These are phyloP conservation scores for Rhabdomys pumilio DNA, from an alignment of 2,797 vertebrate genomes.

Conservation along the genomic window DNA sequence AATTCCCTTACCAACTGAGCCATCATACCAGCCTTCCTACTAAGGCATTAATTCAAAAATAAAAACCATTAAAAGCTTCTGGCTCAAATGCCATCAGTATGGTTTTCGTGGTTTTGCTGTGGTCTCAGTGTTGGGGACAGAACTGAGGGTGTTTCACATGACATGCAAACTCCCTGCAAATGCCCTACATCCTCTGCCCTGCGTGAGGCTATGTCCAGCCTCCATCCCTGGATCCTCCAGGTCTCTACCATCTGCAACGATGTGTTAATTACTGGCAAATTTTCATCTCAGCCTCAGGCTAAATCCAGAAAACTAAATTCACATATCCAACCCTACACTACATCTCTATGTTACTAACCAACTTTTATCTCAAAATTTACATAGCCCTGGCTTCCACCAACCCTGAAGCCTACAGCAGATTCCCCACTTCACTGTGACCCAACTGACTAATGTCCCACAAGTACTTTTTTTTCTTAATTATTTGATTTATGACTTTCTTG, in stretches of 20 bases:
- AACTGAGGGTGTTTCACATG: not conserved
- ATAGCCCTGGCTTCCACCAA: not conserved
- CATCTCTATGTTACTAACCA: not conserved
- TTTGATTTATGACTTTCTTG: not conserved
- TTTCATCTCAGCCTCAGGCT: not conserved
- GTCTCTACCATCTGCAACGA: not conserved
- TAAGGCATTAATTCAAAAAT: constrained; percentile 4
- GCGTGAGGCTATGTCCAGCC: not conserved
- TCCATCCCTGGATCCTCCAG: not conserved
- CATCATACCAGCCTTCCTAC: not conserved
- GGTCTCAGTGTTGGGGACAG: not conserved
- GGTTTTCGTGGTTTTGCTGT: not conserved
- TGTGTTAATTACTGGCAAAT: not conserved
- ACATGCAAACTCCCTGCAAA: too few relatives aligned
- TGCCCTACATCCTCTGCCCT: not conserved
- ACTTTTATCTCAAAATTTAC: constrained; percentile 38
- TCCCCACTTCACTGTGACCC: not conserved
- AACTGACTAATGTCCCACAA: not conserved
- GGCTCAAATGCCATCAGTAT: not conserved
- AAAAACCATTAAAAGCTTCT: not conserved
- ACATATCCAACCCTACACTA: not conserved
- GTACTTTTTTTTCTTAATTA: not conserved
- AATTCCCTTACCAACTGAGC: not conserved
- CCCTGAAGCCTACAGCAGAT: not conserved
- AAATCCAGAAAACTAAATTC: not conserved